A percentile compares a stretch with the other conserved stretches of the same genome.
phyloP scores from a whole-genome alignment of 2,797 vertebrate genomes.

The Siniperca scherzeri region DNA sequence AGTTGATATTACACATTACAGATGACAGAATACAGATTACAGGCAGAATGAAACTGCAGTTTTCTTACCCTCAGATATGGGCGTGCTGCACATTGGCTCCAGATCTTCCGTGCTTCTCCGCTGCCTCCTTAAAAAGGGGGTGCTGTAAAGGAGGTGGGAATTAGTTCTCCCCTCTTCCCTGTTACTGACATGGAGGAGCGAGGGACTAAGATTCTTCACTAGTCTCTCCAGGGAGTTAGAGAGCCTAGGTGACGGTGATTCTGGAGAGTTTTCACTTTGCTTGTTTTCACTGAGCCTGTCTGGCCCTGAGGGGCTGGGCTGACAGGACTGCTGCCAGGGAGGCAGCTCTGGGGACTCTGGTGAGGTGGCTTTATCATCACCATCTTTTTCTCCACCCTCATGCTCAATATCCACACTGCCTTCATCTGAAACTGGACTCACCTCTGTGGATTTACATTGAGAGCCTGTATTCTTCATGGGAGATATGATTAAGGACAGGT shows the following conservation, averaged over 20 bases:
- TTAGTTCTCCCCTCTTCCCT: conserved; percentile 76
- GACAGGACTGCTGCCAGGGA: conserved; percentile 89
- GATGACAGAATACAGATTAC: not conserved
- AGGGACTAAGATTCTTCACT: conserved; percentile 69
- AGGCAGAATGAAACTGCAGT: not conserved
- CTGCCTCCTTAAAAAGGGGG: conserved; percentile 86
- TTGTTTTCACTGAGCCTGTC: conserved; percentile 65
- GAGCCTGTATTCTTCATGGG: conserved; percentile 61
- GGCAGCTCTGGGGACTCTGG: conserved; percentile 89
- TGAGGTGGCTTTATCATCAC: conserved; percentile 77
- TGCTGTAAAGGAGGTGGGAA: conserved; percentile 87
- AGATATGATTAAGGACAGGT: conserved; percentile 76
- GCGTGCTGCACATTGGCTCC: conserved; percentile 87
- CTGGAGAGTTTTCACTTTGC: conserved; percentile 57
- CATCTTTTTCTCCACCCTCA: conserved; percentile 65
- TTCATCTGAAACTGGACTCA: conserved; percentile 64
- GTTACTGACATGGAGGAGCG: conserved; percentile 63
- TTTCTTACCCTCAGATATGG: conserved; percentile 87
- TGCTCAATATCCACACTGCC: conserved; percentile 31
- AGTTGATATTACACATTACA: not conserved
- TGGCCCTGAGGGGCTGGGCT: conserved; percentile 75
- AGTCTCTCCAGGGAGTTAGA: conserved; percentile 64
- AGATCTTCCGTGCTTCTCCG: conserved; percentile 70
- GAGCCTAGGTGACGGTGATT: conserved; percentile 54
- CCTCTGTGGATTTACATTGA: conserved; percentile 68